Conservation (phyloP, 2,113 vertebrate species). For the Nematolebias whitei region DNA sequence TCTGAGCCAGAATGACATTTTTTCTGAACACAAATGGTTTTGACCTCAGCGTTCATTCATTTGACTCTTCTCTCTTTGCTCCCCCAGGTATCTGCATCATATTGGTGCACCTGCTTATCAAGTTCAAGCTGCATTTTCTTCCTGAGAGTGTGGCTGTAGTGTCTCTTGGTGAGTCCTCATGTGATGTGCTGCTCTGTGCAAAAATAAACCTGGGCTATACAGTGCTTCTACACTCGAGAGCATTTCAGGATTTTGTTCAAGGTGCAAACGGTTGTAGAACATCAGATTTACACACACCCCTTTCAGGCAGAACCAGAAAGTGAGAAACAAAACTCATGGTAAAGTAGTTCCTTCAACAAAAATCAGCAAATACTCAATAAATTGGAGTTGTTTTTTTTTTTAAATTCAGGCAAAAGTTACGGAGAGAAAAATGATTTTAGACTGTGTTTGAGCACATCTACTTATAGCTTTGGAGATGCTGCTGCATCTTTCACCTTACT, state of each 20-base stretch:
- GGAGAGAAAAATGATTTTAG: too few species aligned
- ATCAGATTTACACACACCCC: not conserved
- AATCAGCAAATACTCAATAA: too few species aligned
- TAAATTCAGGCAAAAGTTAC: too few species aligned
- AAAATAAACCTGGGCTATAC: not conserved
- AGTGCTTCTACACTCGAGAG: not conserved
- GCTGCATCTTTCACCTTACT: too few species aligned
- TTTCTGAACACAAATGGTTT: constrained; percentile 24
- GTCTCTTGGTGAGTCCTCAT: constrained; percentile 89
- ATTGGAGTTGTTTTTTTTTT: too few species aligned
- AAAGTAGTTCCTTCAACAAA: too few species aligned
- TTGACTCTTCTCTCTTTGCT: constrained; percentile 47
- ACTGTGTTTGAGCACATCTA: too few species aligned
- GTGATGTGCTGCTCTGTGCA: not conserved
- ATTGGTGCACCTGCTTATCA: constrained; percentile 98
- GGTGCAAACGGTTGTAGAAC: not conserved
- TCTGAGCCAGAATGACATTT: constrained; percentile 26
- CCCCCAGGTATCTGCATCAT: constrained; percentile 95
- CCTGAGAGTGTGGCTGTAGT: constrained; percentile 98
- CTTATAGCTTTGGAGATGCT: too few species aligned
- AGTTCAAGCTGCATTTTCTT: constrained; percentile 94
- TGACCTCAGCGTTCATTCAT: constrained; percentile 38
- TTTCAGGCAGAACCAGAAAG: not conserved
- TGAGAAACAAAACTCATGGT: too few species aligned
- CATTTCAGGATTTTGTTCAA: not conserved